Evolutionary conservation across 2,888 invertebrate genomes (phyloP), one percentile per base, ranked within the genome.

Genomic region (Phyto melanocephala): DNA sequence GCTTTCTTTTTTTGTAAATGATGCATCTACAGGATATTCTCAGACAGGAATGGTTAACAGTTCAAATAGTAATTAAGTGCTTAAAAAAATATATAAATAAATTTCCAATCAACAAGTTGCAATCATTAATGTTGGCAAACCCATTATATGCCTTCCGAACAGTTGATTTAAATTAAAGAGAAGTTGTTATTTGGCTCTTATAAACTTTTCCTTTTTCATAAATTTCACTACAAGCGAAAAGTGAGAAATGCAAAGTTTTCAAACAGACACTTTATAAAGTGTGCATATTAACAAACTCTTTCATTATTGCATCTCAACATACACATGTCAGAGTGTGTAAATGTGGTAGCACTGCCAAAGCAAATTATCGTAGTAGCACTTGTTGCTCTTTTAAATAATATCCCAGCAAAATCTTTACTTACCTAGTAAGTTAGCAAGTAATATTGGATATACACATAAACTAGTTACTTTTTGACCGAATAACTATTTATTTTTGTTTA

Each of bases 241-340:
- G n/a, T n/a, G 54, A 70, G 13, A 62, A 50, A 20, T 72, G 67
- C 17, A 79, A 72, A 79, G 50, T 67, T 67, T 72, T 78, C 50
- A 63, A 78, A 52, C 52, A 74, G 75, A 52, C 70, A 74, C 78
- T 81, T 78, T 40, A 74, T 78, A 74, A 74, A 65, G 63, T 65
- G 54, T 42, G 78, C 63, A 74, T 78, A 81, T 71, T 78, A 74
- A 42, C 20, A 45, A 70, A 77, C 58, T 54, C 22, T 54, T 50
- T n/a, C 22, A 28, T 28, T 3, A 28, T 28, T 28, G 6, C 6
- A 5, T 28, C 6, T 28, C 6, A 28, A 28, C 6, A 28, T 6
- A 28, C 28, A 28, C 28, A 28, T 28, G 54, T 28, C n/a, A 11
- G 28, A 1, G 28, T 62, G 28, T 24, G 3, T 20, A n/a, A 35